Base-by-base conservation (phyloP, 1,140 invertebrate species). In the Mercenaria mercenaria region DNA sequence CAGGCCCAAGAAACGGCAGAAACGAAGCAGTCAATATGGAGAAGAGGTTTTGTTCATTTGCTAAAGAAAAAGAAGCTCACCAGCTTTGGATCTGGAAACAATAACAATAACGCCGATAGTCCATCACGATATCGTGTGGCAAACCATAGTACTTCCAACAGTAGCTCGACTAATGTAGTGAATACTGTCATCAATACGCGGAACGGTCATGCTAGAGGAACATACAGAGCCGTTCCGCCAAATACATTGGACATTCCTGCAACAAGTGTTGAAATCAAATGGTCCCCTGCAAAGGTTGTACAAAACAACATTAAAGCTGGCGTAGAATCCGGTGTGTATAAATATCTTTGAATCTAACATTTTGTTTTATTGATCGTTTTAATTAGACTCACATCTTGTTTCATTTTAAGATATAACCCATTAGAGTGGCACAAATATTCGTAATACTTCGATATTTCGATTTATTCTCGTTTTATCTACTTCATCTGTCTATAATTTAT, bases 41-140 rank as follows among this genome's bases (percentile, higher is more conserved):
- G 72, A 29, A 64, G 88, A n/a, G 88, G 88, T 74, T 89, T 89
- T 76, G 88, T 76, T 50, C 80, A 89, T 59, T 89, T 89, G 56
- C 41, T 89, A 18, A 89, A 89, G 50, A 89, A 89, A 56, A 89
- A 89, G 41, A 89, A 89, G 81, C 50, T 76, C n/a, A 61, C 37
- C 47, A 56, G 18, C 26, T 34, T 37, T 77, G 26, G 50, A n/a
- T n/a, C 80, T 8, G 50, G 67, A 11, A 69, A 81, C 50, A 89
- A 83, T 67, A 89, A 89, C 47, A 89, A 89, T 81, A 77, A 89
- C 74, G 80, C 64, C 20, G 88, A 89, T 32, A 89, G 80, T 64
- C 79, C 79, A 23, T 83, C 88, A 41, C 29, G 88, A 74, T 83
- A 89, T 52, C 76, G 76, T 41, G 69, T 20, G 69, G 61, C 37